phyloP scores from a whole-genome alignment of 2,797 vertebrate genomes.

The Crax fasciolata region DNA sequence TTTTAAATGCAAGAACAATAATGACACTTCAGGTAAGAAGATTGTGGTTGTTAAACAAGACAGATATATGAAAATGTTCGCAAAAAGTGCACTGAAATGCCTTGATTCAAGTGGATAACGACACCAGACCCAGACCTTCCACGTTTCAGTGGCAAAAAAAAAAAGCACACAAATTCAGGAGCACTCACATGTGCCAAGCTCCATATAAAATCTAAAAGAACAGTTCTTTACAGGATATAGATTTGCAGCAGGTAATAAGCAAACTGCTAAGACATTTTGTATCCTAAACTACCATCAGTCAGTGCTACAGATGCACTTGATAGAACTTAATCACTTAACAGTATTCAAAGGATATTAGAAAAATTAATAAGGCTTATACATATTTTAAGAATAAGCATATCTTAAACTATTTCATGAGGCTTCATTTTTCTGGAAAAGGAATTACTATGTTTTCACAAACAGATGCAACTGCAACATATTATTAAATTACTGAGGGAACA shows the following conservation, averaged over 20 bases:
- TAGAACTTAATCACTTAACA: background rate
- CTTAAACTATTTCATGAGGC: background rate
- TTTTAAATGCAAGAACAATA: accelerated
- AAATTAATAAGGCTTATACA: background rate
- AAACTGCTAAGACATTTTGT: background rate
- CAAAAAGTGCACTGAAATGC: background rate
- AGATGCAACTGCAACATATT: background rate
- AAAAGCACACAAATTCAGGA: background rate
- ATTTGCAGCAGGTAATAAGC: background rate
- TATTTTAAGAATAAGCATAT: background rate
- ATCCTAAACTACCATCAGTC: background rate
- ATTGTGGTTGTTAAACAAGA: background rate
- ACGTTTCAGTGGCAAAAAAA: background rate
- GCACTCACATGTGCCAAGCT: accelerated
- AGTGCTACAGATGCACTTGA: background rate
- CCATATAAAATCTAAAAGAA: background rate
- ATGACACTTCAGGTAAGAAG: background rate
- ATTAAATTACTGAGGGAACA: background rate
- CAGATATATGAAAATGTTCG: background rate
- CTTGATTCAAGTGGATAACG: background rate
- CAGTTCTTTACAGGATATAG: accelerated
- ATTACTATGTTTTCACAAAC: background rate
- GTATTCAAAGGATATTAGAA: background rate
- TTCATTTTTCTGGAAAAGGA: background rate
- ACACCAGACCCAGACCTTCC: background rate